A percentile compares a stretch with the other conserved stretches of the same genome.
Conservation (phyloP, 2,113 vertebrate genomes). For the Oxyura jamaicensis region DNA sequence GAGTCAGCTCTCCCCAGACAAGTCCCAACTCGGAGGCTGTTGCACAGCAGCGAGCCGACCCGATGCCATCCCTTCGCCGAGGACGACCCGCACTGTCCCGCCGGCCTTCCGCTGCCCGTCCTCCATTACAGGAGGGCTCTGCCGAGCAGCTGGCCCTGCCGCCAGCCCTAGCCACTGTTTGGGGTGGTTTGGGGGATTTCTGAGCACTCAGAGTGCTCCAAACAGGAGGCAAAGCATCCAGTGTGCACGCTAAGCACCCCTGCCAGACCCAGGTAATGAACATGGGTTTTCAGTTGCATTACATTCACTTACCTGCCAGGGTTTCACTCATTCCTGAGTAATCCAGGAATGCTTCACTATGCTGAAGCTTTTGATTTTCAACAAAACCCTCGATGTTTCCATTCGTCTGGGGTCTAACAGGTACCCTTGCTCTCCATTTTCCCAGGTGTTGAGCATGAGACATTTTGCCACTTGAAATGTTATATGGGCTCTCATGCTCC, state of each 20-base stretch:
- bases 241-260: not conserved
- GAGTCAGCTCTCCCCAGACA: not conserved
- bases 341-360: not conserved
- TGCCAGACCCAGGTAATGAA: not conserved
- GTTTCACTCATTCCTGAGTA: not conserved
- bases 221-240: not conserved
- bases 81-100: not conserved
- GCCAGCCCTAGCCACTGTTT: not conserved
- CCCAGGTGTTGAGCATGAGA: not conserved
- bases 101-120: not conserved
- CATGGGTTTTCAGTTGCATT: not conserved
- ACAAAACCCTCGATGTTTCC: not conserved
- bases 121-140: fast-evolving
- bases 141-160: fast-evolving
- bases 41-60: not conserved
- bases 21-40: not conserved
- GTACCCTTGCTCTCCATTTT: not conserved
- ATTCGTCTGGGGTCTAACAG: not conserved
- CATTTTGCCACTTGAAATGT: not conserved
- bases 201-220: not conserved
- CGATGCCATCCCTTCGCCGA: not conserved
- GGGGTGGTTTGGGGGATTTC: constrained; percentile 1
- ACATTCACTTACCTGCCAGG: not conserved
- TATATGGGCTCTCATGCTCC: not conserved
- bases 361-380: not conserved